Conservation (phyloP, 37 sponge, comb jelly and placozoan species). For the Crambe crambe region DNA sequence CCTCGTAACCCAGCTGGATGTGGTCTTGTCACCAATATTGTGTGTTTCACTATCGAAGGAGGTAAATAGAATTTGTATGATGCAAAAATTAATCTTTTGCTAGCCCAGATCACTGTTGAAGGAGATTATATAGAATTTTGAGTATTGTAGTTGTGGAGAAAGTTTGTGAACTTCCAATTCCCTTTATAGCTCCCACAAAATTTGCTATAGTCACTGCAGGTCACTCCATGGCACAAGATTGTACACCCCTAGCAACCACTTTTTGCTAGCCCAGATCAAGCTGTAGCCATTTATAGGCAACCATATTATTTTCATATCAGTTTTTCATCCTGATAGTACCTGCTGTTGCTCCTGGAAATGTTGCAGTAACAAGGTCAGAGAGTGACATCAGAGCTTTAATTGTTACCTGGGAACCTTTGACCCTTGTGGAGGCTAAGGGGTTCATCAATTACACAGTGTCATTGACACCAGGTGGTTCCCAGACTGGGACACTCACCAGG, state of each 20-base stretch:
- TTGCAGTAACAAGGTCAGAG: neutral
- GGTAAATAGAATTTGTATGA: neutral
- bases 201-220: no score
- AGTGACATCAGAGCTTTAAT: slow-evolving; percentile 11
- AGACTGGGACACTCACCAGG: neutral
- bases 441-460: slow-evolving; percentile 17
- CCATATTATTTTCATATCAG: neutral
- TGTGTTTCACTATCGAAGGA: slow-evolving; percentile 31
- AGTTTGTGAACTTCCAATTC: no score
- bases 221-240: no score
- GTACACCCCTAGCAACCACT: no score
- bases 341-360: slow-evolving; percentile 8
- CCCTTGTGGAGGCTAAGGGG: slow-evolving; percentile 35
- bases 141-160: no score
- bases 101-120: neutral
- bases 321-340: neutral
- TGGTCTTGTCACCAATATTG: neutral
- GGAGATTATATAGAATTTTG: no score
- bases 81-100: no score
- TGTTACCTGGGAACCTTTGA: slow-evolving; percentile 23
- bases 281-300: no score
- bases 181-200: no score
- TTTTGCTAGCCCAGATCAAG: no score
- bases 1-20: slow-evolving; percentile 14
- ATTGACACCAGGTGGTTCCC: neutral